phyloP scores from a whole-genome alignment of 1,140 invertebrate genomes.

The Brachionus plicatilis region DNA sequence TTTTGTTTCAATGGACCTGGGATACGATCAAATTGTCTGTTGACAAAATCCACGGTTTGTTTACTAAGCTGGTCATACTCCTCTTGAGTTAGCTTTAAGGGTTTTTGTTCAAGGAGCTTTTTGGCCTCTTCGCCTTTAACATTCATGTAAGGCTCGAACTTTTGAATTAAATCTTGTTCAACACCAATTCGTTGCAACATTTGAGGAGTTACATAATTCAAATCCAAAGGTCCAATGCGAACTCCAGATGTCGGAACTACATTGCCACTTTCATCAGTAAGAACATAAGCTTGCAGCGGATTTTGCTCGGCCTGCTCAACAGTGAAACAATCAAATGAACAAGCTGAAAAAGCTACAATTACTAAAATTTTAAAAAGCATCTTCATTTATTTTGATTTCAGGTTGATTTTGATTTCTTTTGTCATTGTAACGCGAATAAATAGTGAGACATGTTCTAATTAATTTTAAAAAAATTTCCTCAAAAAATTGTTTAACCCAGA shows the following conservation, averaged over 20 bases:
- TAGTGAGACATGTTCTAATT: background rate
- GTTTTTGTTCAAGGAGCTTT: background rate
- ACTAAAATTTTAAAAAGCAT: background rate
- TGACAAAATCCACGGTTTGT: background rate
- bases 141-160: conserved; percentile 6
- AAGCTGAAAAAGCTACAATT: background rate
- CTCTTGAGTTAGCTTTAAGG: background rate
- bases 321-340: background rate
- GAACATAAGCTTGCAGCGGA: conserved; percentile 23
- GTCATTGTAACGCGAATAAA: background rate
- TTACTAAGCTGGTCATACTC: background rate
- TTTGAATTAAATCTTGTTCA: background rate
- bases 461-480: background rate
- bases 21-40: background rate
- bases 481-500: background rate
- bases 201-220: background rate
- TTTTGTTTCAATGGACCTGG: background rate
- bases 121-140: background rate
- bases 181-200: background rate
- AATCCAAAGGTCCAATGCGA: conserved; percentile 23
- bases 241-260: background rate
- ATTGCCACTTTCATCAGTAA: background rate
- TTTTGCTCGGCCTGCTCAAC: conserved; percentile 12
- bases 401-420: background rate
- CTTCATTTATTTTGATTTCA: background rate